A percentile compares a stretch with the other conserved stretches of the same genome.
Evolutionary conservation across 1,140 invertebrate species (phyloP).

Genomic region (Potamilus streckersoni): DNA sequence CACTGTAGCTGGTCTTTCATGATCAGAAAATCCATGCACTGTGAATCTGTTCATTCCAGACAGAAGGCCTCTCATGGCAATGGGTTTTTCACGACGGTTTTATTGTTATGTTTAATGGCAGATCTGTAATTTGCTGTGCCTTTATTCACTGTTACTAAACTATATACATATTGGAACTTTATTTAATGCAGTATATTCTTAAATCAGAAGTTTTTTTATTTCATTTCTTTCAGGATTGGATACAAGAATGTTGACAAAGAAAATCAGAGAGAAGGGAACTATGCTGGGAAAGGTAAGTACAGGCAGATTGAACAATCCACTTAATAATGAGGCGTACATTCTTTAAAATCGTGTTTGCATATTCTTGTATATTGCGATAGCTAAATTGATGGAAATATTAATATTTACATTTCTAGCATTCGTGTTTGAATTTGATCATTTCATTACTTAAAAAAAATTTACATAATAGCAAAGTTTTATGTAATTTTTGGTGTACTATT

Average conservation of each 20-base stretch:
- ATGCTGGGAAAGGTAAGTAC: conserved; percentile 64
- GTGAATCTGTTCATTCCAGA: neutral
- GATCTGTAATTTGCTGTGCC: neutral
- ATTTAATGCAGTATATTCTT: neutral
- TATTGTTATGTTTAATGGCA: neutral
- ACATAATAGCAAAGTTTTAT: no score
- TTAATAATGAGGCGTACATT: no score
- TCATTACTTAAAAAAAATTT: no score
- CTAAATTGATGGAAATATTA: neutral
- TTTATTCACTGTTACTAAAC: neutral
- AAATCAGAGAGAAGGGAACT: conserved; percentile 64
- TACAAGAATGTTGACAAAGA: conserved; percentile 64
- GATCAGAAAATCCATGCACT: neutral
- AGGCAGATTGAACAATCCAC: no score
- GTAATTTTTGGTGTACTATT: no score
- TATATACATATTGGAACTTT: neutral
- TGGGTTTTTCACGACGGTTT: neutral
- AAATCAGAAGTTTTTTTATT: neutral
- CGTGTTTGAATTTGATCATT: neutral
- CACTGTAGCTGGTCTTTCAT: neutral
- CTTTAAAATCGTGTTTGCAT: neutral
- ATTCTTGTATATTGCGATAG: neutral
- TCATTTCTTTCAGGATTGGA: conserved; percentile 59
- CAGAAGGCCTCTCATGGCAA: neutral
- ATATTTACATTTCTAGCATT: neutral